Base-by-base conservation (phyloP, 1,140 invertebrate genomes). In the Lycorma delicatula region DNA sequence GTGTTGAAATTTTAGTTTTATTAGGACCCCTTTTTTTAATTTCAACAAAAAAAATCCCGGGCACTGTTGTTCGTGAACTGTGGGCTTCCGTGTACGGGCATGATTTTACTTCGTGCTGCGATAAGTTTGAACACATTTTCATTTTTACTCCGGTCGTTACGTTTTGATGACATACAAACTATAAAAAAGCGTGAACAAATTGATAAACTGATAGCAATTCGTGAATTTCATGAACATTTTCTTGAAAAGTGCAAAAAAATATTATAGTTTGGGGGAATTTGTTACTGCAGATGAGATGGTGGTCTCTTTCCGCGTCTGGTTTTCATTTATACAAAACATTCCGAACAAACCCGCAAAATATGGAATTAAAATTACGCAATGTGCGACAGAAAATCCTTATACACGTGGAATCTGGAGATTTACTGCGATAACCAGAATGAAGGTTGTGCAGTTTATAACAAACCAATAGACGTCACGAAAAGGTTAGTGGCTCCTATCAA, bases 271-370 rank as follows among this genome's bases (percentile, higher is more conserved):
- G n/a, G n/a, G n/a, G n/a, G 55, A 4, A 41, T 38, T 22, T 41
- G 31, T 38, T 4, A 38, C 29, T 51, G 64, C 74, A 31, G 73
- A 75, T 63, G 72, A 75, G 66, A 72, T 71, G 63, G 56, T 75
- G 18, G 53, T 70, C 16, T 49, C 59, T 34, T 74, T 72, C 57
- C 49, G 66, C 41, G 72, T 71, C 23, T 60, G 72, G 20, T 46
- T 6, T 16, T 9, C 41, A 5, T 46, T 46, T 18, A 46, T 5
- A 16, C 5, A 7, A 16, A 7, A 11, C 41, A 73, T 77, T 20
- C 70, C 71, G 5, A 66, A 66, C n/a, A 76, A 77, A 68, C 74
- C 75, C 1, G 66, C 64, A 47, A 74, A 74, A 56, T 74, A 70
- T 60, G 66, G 5, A 54, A 56, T 12, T 56, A 59, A 59, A 41